Evolutionary conservation across 1,140 invertebrate species (phyloP), one percentile per base, ranked within the genome.

Genomic region (Drosophila kikkawai): DNA sequence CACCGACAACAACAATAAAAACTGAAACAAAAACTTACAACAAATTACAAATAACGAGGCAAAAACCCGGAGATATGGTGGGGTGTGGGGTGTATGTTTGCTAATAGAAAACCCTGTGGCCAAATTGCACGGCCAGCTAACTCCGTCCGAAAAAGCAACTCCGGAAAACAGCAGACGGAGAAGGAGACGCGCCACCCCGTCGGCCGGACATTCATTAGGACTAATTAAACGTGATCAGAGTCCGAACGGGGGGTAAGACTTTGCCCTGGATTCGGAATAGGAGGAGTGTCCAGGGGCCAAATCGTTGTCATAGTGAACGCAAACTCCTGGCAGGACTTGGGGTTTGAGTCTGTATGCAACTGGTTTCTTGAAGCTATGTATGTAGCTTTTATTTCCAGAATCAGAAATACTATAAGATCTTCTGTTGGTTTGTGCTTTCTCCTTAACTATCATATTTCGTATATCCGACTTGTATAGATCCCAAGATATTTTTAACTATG

Each of bases 21-120:
- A 83, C 83, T 78, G 76, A 83, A 83, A 87, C 80, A 88, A 77
- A 86, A 87, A 87, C 84, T 87, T 87, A 83, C 83, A 87, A 80
- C 83, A 87, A 87, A 87, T 87, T 87, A 87, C 83, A 83, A 87
- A 87, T 87, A 87, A 87, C 83, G 84, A 88, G 84, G 59, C 56
- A 83, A 80, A 77, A 74, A 48, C 22, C 79, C 37, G 22, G 57
- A 41, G 58, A 64, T 41, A 29, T 29, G 26, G 26, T n/a, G 51
- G 53, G 56, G 17, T 12, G 17, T n/a, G 56, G 17, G 12, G 17
- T n/a, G 22, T 56, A 15, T 26, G 13, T 45, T 34, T 15, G 71
- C 79, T 82, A 82, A 83, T 83, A 87, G 80, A 87, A 87, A 83
- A 80, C 68, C 80, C 58, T 87, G 83, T 80, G 75, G 64, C 47